Base-by-base conservation (phyloP, 1,140 invertebrate genomes). In the Psilanteris sp. region DNA sequence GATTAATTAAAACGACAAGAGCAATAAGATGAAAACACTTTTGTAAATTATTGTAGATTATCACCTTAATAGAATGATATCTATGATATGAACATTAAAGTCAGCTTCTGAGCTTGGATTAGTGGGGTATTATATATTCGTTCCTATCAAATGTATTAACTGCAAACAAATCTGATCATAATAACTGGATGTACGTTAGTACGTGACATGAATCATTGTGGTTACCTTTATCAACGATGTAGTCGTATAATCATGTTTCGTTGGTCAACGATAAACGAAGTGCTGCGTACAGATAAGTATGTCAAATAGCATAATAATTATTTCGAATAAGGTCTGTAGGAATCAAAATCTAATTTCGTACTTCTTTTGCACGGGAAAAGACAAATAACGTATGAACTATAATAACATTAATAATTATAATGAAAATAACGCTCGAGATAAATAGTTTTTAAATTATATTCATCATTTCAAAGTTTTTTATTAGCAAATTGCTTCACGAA, bases 81-180 rank as follows among this genome's bases (percentile, higher is more conserved):
- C 41, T 22, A 8, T 10, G 39, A 54, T 54, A 57, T 24, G 24
- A 57, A 59, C 36, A 29, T 52, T 44, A 10, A 34, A 43, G 27
- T 41, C 22, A 34, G 66, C 54, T 70, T 43, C 54, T 59, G 66
- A 59, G 61, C 36, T 61, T 57, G 32, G 64, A 68, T 68, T 68
- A 68, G 16, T 15, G 16, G 13, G 15, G 11, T 8, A 43, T 20
- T 71, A 71, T 71, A 54, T 54, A 41, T 54, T 18, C 39, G 15
- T 54, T 24, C 20, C 44, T 71, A 71, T 71, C 67, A 50, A 22
- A 46, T 4, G 39, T 54, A 71, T 71, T 61, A 71, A 61, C 54
- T 46, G 55, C 46, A 44, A 71, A 71, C 67, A 71, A 71, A 71
- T 71, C 67, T 54, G 55, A 61, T 61, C 55, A 61, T 71, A 71